Base-by-base conservation (phyloP, 2,113 vertebrate species). In the Furnarius figulus region DNA sequence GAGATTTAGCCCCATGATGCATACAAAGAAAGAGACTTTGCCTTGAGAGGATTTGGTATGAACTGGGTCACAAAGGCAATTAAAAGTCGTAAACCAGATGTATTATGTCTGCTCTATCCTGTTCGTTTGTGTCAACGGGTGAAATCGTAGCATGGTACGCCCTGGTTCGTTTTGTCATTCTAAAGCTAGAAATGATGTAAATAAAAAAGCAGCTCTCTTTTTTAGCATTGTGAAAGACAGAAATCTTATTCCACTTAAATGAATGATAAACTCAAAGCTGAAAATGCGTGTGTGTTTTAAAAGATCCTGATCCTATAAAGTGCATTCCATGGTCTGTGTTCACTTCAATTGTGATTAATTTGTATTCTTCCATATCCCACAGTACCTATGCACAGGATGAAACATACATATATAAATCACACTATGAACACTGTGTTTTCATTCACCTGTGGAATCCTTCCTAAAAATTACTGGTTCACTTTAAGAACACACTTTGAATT, bases 11-110 rank as follows among this genome's bases (percentile, higher is more conserved):
- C 85, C 79, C 77, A n/a, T 2, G 85, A 79, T 96, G 96, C 97
- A 91, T 77, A 93, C 85, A 71, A 71, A 93, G 94, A 65, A 67
- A 91, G 89, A 96, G 89, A 95, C 91, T 92, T 90, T 89, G 94
- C 93, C 97, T 95, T 85, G 96, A 85, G 90, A 94, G 72, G 79
- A 89, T 93, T 93, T 97, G 97, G 96, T 97, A 96, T 95, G 96
- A 97, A 95, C 95, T 95, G 97, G 95, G 97, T 97, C 96, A 96
- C 95, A 95, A 92, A 97, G 94, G 96, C 95, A 93, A 82, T 80
- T 96, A 97, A 89, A 95, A 93, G 94, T 94, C 59, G 65, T 55
- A 96, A 96, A 97, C 93, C 98, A 98, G 97, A 98, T 98, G 98
- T 93, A 97, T 96, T 95, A 12, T 97, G 97, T 98, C 98, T 98